phyloP scores from a whole-genome alignment of 1,140 invertebrate genomes.

The Delia radicum region DNA sequence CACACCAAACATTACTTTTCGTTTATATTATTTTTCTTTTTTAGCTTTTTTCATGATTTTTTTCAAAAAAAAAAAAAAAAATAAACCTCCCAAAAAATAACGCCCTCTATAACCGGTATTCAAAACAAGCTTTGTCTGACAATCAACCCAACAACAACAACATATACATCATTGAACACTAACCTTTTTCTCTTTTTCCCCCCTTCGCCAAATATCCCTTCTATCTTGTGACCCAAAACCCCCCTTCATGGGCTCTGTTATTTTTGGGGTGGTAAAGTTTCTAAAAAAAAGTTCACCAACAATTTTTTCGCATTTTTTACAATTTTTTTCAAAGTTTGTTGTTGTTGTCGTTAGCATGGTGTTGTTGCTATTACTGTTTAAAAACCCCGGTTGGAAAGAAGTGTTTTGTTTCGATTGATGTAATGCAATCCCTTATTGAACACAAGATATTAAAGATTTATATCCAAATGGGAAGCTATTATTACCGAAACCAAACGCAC shows the following conservation, averaged over 20 bases:
- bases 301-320: background rate
- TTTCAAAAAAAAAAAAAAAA: background rate
- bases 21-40: background rate
- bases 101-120: constrained; percentile 18
- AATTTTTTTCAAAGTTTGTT: background rate
- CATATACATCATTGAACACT: constrained; percentile 10
- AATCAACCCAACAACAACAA: constrained; percentile 1
- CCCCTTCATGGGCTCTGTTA: background rate
- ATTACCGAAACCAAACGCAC: too few species aligned
- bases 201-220: background rate
- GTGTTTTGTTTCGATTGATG: too few species aligned
- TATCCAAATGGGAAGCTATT: too few species aligned
- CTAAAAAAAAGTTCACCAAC: background rate
- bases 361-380: background rate
- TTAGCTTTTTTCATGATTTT: background rate
- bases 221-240: background rate
- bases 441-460: too few species aligned
- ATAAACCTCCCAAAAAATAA: background rate
- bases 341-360: background rate
- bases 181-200: background rate
- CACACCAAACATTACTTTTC: background rate
- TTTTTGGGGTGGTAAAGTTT: background rate
- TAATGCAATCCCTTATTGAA: too few species aligned
- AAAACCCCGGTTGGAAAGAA: background rate
- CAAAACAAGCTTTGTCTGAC: constrained; percentile 14